A percentile compares a stretch with the other conserved stretches of the same genome.
Conservation (phyloP, 2,797 vertebrate genomes). For the Numenius phaeopus region DNA sequence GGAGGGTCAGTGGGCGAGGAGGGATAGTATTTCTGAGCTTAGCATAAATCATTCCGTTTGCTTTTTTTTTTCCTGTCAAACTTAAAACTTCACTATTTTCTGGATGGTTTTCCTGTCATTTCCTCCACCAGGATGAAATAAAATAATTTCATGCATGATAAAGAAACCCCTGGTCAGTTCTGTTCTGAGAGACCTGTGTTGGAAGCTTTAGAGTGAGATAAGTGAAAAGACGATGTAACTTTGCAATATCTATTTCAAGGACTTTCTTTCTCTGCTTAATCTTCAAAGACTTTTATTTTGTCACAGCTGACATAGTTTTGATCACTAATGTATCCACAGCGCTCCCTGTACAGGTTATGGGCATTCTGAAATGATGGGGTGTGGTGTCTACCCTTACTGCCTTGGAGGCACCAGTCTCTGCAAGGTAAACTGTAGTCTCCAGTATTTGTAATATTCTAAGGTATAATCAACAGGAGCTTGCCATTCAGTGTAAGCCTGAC, state of each 20-base stretch:
- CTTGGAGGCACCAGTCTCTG: not conserved
- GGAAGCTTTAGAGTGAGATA: not conserved
- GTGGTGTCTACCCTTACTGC: not conserved
- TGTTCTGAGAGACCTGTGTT: not conserved
- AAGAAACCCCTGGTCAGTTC: slow-evolving; percentile 28
- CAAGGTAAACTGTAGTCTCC: not conserved
- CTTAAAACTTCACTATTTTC: slow-evolving; percentile 45
- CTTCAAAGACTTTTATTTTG: slow-evolving; percentile 23
- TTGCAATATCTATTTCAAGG: slow-evolving; percentile 11
- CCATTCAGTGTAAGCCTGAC: not conserved
- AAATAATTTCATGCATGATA: slow-evolving; percentile 34
- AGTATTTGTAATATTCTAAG: not conserved
- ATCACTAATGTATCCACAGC: not conserved
- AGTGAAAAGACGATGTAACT: not conserved
- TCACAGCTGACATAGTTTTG: not conserved
- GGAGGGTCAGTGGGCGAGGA: slow-evolving; percentile 8
- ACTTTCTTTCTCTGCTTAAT: not conserved
- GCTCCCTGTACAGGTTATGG: not conserved
- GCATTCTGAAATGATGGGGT: not conserved
- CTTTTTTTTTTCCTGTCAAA: not conserved
- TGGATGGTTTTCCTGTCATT: not conserved
- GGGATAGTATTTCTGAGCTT: slow-evolving; percentile 13
- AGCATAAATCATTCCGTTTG: slow-evolving; percentile 24
- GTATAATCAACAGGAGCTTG: not conserved
- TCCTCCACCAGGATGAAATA: slow-evolving; percentile 28